Conservation (phyloP, 2,888 invertebrate species). For the Drosophila austrosaltans region DNA sequence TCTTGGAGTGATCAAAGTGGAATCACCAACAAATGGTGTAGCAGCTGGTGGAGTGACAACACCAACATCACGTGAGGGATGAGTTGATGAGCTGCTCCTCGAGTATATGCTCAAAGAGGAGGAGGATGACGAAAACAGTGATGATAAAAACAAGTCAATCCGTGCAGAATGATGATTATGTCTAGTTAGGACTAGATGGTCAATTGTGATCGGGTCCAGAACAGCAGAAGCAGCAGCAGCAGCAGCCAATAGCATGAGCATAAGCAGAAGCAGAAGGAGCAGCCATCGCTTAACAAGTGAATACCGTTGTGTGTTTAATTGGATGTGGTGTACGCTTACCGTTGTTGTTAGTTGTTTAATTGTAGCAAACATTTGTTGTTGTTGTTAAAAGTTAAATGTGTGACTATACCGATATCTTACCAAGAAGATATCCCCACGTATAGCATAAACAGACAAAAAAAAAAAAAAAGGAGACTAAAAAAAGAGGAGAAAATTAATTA, state of each 20-base stretch:
- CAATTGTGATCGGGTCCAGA: no score
- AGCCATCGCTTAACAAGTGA: conserved; percentile 39
- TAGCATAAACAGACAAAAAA: conserved; percentile 44
- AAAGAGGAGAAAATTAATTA: conserved; percentile 14
- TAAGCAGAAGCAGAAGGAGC: conserved; percentile 29
- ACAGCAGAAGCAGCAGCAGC: conserved; percentile 34
- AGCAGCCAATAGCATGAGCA: conserved; percentile 15
- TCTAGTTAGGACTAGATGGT: background rate
- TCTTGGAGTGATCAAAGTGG: conserved; percentile 79
- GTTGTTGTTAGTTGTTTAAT: conserved; percentile 80
- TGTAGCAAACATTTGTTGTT: conserved; percentile 77
- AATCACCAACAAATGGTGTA: conserved; percentile 69
- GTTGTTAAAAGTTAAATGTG: conserved; percentile 72
- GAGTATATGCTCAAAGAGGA: conserved; percentile 77
- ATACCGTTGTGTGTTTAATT: conserved; percentile 38
- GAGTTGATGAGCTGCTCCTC: conserved; percentile 78
- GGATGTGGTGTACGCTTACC: conserved; percentile 67
- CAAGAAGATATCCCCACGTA: conserved; percentile 50
- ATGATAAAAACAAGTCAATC: background rate
- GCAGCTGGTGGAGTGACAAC: conserved; percentile 37
- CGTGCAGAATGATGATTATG: background rate
- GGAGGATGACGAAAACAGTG: conserved; percentile 45
- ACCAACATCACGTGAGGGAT: conserved; percentile 70
- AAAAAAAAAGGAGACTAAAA: background rate
- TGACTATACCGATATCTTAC: conserved; percentile 55